phyloP scores from a whole-genome alignment of 2,113 vertebrate species.

The Hylia prasina region DNA sequence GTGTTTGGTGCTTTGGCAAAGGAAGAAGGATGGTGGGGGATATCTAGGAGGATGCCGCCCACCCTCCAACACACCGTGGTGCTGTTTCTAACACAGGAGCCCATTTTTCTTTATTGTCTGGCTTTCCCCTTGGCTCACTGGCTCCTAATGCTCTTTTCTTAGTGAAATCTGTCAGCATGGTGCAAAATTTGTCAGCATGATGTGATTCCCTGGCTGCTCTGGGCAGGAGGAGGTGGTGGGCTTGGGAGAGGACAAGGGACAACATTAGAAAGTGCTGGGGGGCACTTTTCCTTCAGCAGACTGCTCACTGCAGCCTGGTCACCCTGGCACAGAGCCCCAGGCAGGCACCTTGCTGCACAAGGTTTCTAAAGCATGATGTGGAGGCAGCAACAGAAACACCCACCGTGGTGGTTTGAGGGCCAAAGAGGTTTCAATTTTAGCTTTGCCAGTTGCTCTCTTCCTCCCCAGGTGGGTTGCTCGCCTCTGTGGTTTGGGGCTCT shows the following conservation, averaged over 20 bases:
- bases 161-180: background rate
- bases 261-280: background rate
- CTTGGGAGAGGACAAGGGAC: background rate
- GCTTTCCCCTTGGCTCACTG: background rate
- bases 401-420: background rate
- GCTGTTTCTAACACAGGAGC: background rate
- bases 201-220: background rate
- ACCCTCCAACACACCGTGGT: background rate
- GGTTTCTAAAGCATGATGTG: background rate
- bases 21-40: background rate
- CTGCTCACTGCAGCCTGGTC: background rate
- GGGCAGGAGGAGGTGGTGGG: background rate
- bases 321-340: background rate
- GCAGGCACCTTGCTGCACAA: background rate
- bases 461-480: accelerated
- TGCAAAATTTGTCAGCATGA: background rate
- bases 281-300: background rate
- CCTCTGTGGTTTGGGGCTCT: background rate
- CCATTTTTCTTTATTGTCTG: background rate
- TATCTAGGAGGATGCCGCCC: background rate
- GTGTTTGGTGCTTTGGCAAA: background rate
- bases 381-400: background rate
- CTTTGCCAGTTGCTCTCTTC: background rate
- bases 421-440: background rate
- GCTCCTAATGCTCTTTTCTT: background rate